Percentiles rank a stretch among this genome's conserved stretches.
Conservation (phyloP, 1,140 invertebrate genomes). For the Tetramorium simillimum region DNA sequence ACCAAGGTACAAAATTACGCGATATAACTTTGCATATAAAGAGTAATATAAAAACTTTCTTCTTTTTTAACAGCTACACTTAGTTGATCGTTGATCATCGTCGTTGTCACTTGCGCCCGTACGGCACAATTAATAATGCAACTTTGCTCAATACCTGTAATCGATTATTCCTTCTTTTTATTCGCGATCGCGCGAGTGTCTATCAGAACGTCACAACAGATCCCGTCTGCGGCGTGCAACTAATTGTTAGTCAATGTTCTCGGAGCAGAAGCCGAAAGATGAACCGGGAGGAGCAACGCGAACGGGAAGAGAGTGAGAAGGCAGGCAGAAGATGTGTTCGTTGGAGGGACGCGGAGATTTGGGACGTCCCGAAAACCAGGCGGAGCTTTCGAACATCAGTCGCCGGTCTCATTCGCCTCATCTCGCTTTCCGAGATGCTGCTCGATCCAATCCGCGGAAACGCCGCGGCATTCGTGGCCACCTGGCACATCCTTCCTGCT, state of each 20-base stretch:
- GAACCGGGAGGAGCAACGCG: slow-evolving; percentile 34
- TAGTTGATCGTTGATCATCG: neutral
- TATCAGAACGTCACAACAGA: slow-evolving; percentile 38
- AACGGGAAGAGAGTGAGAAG: slow-evolving; percentile 47
- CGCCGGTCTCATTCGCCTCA: slow-evolving; percentile 60
- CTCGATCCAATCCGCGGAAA: slow-evolving; percentile 63
- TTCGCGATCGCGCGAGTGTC: slow-evolving; percentile 5
- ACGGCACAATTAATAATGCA: neutral
- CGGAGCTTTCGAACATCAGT: slow-evolving; percentile 68
- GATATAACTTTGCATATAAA: neutral
- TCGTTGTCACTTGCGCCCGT: neutral
- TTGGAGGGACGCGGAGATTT: slow-evolving; percentile 65
- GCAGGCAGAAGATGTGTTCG: slow-evolving; percentile 45
- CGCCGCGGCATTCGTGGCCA: slow-evolving; percentile 72
- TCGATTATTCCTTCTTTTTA: slow-evolving; percentile 22
- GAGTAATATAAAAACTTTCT: neutral
- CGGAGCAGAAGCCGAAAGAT: slow-evolving; percentile 59
- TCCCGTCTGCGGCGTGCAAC: slow-evolving; percentile 73
- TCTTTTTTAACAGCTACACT: neutral
- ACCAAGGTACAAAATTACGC: neutral
- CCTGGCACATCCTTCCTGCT: slow-evolving; percentile 72
- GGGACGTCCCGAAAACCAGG: slow-evolving; percentile 75
- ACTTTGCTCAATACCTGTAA: slow-evolving; percentile 34
- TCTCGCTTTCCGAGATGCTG: slow-evolving; percentile 44
- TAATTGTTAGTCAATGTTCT: slow-evolving; percentile 79